Evolutionary conservation across 2,888 invertebrate genomes (phyloP).

Genomic region (Cataglyphis albicans): DNA sequence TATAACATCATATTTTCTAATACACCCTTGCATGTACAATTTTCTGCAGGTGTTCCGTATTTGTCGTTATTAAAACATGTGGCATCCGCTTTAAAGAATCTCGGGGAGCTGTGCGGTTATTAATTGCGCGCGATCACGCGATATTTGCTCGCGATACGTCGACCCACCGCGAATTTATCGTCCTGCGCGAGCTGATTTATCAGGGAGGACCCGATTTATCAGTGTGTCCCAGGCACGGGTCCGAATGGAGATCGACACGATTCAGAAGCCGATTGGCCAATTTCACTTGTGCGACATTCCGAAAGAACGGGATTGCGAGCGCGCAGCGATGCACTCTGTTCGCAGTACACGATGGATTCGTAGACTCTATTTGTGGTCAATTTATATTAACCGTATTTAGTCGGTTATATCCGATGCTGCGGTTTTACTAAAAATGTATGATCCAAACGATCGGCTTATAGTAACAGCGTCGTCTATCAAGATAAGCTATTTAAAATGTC

Average conservation of each 20-base stretch:
- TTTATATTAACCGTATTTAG: background rate
- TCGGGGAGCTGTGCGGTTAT: constrained; percentile 65
- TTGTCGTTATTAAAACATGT: constrained; percentile 65
- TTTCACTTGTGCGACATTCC: constrained; percentile 57
- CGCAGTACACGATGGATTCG: constrained; percentile 30
- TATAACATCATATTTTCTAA: background rate
- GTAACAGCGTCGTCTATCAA: background rate
- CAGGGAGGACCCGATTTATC: constrained; percentile 74
- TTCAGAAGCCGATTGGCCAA: constrained; percentile 71
- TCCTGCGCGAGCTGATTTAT: constrained; percentile 71
- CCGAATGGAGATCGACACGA: constrained; percentile 60
- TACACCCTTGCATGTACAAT: background rate
- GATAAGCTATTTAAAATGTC: constrained; percentile 6
- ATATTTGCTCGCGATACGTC: constrained; percentile 77
- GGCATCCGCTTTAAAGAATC: constrained; percentile 57
- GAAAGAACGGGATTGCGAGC: constrained; percentile 46
- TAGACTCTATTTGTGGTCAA: constrained; percentile 18
- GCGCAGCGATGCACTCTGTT: constrained; percentile 16
- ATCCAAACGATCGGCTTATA: constrained; percentile 9
- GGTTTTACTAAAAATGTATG: background rate
- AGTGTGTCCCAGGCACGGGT: constrained; percentile 64
- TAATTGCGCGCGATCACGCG: constrained; percentile 80
- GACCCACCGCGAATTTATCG: constrained; percentile 73
- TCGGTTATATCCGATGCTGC: background rate
- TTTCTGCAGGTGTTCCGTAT: constrained; percentile 2